Conservation (phyloP, 2,113 vertebrate species). For the Brachypodius melanocephalos region DNA sequence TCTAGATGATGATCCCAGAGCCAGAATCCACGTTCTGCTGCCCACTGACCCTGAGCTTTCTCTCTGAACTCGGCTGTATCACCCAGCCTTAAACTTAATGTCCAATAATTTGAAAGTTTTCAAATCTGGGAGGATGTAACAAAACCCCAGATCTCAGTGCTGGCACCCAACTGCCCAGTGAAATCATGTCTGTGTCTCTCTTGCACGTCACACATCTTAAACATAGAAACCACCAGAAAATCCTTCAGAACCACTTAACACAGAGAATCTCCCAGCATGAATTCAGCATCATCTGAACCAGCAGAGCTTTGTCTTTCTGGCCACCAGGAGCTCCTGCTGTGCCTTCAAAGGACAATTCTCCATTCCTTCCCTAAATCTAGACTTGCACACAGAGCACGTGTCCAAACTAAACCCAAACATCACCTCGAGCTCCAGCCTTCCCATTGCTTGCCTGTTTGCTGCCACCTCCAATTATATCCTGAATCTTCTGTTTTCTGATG, state of each 20-base stretch:
- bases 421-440: neutral
- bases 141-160: neutral
- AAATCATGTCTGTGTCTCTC: neutral
- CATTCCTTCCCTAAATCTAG: neutral
- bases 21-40: too few relatives aligned
- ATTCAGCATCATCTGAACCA: neutral
- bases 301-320: neutral
- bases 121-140: neutral
- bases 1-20: neutral
- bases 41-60: neutral
- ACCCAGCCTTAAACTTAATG: neutral
- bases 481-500: neutral
- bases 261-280: neutral
- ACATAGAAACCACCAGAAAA: neutral
- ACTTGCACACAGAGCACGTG: rapidly evolving
- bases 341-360: neutral
- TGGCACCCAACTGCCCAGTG: neutral
- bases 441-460: neutral
- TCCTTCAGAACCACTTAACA: neutral
- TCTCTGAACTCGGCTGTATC: neutral
- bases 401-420: neutral
- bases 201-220: neutral
- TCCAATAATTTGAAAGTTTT: neutral
- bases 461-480: neutral
- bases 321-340: neutral